phyloP scores from a whole-genome alignment of 1,140 invertebrate genomes.

The Drosophila gunungcola region DNA sequence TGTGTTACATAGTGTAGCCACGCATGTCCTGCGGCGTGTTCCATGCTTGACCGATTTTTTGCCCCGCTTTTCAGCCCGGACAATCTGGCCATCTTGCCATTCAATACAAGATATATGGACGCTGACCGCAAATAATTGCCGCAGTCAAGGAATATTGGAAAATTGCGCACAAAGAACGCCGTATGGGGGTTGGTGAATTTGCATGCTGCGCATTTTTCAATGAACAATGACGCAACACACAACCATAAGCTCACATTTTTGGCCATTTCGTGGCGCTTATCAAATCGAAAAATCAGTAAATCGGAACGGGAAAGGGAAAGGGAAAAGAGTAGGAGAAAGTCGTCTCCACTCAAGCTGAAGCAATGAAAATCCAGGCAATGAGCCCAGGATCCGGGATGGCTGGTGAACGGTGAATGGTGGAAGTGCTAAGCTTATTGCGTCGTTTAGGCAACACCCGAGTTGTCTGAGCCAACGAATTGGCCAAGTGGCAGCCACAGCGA shows the following conservation, averaged over 20 bases:
- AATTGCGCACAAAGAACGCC: constrained; percentile 55
- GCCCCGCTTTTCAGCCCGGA: constrained; percentile 3
- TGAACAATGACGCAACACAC: constrained; percentile 74
- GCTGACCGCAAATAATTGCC: constrained; percentile 78
- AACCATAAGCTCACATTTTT: constrained; percentile 16
- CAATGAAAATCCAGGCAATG: constrained; percentile 69
- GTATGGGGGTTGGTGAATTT: constrained; percentile 39
- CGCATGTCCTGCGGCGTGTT: constrained; percentile 38
- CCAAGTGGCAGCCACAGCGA: constrained; percentile 55
- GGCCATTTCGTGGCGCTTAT: constrained; percentile 63
- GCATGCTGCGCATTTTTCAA: constrained; percentile 79
- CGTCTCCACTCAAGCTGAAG: constrained; percentile 71
- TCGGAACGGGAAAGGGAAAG: constrained; percentile 31
- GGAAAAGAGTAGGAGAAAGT: constrained; percentile 30
- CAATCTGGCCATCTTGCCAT: constrained; percentile 17
- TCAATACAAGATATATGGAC: constrained; percentile 72
- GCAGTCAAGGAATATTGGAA: constrained; percentile 54
- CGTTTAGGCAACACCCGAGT: constrained; percentile 70
- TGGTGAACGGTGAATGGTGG: neutral
- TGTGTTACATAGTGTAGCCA: neutral
- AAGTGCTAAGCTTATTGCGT: constrained; percentile 82
- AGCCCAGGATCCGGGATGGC: constrained; percentile 10
- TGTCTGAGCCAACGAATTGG: constrained; percentile 58
- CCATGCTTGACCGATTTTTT: constrained; percentile 67
- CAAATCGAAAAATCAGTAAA: constrained; percentile 47